Evolutionary conservation across 2,888 invertebrate species (phyloP).

Genomic region (Reticulitermes lucifugus): DNA sequence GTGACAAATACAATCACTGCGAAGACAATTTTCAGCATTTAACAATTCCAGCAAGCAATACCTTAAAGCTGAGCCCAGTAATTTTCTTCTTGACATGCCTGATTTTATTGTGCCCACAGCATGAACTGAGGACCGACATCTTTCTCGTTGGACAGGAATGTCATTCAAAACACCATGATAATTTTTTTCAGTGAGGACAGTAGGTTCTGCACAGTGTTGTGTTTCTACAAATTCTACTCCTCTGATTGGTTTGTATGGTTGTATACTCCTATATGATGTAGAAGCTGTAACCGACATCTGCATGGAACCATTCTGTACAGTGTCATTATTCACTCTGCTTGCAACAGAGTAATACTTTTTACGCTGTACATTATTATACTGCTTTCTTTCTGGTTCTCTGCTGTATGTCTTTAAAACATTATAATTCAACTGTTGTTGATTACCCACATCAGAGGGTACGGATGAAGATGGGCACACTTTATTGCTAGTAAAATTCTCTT

Average conservation of each 20-base stretch:
- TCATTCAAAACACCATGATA: neutral
- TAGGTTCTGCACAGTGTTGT: neutral
- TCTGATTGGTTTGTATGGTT: neutral
- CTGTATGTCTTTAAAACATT: no score
- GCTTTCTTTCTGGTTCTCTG: neutral
- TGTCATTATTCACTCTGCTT: neutral
- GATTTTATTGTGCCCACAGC: neutral
- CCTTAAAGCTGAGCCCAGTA: neutral
- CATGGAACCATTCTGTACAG: neutral
- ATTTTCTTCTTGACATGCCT: neutral
- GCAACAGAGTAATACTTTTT: neutral
- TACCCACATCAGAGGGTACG: no score
- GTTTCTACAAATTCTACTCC: neutral
- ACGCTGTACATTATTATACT: neutral
- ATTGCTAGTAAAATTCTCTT: neutral
- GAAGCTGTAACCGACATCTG: neutral
- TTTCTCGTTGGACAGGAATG: neutral
- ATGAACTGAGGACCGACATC: no score
- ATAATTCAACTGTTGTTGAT: no score
- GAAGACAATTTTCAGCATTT: neutral
- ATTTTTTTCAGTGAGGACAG: neutral
- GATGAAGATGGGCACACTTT: no score
- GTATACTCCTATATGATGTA: conserved; percentile 9
- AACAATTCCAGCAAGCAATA: neutral
- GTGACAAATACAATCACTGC: neutral